Base-by-base conservation (phyloP, 2,888 invertebrate genomes). In the Zele albiditarsus region DNA sequence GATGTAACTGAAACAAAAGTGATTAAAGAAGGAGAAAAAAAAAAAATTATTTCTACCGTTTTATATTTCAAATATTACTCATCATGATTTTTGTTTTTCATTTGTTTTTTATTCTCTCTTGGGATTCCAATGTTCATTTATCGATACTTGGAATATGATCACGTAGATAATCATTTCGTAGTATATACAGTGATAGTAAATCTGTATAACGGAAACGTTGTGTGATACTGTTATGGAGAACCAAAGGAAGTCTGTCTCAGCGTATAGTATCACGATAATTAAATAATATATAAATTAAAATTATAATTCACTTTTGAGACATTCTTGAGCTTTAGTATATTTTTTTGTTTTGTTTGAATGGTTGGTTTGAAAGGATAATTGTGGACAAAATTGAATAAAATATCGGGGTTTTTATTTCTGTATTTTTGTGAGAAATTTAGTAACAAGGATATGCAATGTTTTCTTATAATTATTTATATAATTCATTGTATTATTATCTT, bases 1-100 rank as follows among this genome's bases (percentile, higher is more conserved):
- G 81, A 83, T 83, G 80, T 81, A 81, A 20, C 49, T 67, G 53
- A 73, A 60, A 28, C 33, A 31, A 27, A 53, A 53, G 5, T 25
- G 14, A 53, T 53, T n/a, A 33, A 28, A 16, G 25, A 38, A 28
- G 25, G 25, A 38, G 23, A n/a, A 49, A n/a, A 20, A 53, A 53
- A 53, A 53, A 53, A 53, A 12, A 42, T 33, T 33, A 33, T 5
- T 33, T 46, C 14, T 4, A 46, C n/a, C n/a, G 20, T 16, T 67
- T 67, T 38, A 28, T 28, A 27, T 28, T 25, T 25, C 38, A 46
- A n/a, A 67, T 46, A 49, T 67, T 67, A 23, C 25, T 28, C 12
- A 42, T 25, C 38, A 46, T 66, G 42, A 66, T 25, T 66, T 4
- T 20, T 33, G 5, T 42, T 38, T 38, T 38, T 31, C 31, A 31